These are phyloP conservation scores for Furcula furcula DNA, from an alignment of 2,888 invertebrate genomes.

Conservation along the genomic window DNA sequence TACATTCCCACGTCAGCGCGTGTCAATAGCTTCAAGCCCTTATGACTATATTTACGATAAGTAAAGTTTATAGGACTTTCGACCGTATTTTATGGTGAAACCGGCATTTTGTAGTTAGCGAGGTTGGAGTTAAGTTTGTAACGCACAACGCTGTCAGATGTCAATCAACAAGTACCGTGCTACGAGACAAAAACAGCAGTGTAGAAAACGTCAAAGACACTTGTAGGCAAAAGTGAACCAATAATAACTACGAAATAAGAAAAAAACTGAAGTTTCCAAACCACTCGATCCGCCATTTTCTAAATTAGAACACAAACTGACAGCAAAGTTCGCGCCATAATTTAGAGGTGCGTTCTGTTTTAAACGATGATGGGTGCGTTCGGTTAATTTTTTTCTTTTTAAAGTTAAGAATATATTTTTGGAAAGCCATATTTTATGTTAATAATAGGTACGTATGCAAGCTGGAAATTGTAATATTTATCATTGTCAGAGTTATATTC, in stretches of 20 bases:
- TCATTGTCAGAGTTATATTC: slow-evolving; percentile 18
- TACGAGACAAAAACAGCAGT: slow-evolving; percentile 40
- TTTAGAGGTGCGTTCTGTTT: slow-evolving; percentile 34
- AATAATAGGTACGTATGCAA: slow-evolving; percentile 14
- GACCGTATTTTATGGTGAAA: slow-evolving; percentile 26
- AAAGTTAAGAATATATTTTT: slow-evolving; percentile 22
- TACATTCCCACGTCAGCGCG: slow-evolving; percentile 73
- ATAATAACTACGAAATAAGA: slow-evolving; percentile 15
- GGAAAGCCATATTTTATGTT: slow-evolving; percentile 17
- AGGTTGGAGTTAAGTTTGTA: slow-evolving; percentile 15
- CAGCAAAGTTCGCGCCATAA: slow-evolving; percentile 39
- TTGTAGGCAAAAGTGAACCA: slow-evolving; percentile 18
- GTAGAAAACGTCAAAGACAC: slow-evolving; percentile 37
- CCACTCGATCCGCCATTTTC: slow-evolving; percentile 28
- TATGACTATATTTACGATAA: slow-evolving; percentile 27
- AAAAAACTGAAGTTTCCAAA: slow-evolving; percentile 17
- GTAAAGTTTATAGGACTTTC: slow-evolving; percentile 19
- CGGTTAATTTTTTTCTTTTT: slow-evolving; percentile 17
- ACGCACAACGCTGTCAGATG: slow-evolving; percentile 44
- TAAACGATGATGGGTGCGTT: slow-evolving; percentile 32
- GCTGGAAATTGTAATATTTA: slow-evolving; percentile 14
- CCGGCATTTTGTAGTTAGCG: slow-evolving; percentile 11
- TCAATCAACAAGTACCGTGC: slow-evolving; percentile 47
- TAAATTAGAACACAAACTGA: slow-evolving; percentile 36
- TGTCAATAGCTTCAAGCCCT: slow-evolving; percentile 54